Base-by-base conservation (phyloP, 2,888 invertebrate genomes). In the Eristalinus sepulchralis region DNA sequence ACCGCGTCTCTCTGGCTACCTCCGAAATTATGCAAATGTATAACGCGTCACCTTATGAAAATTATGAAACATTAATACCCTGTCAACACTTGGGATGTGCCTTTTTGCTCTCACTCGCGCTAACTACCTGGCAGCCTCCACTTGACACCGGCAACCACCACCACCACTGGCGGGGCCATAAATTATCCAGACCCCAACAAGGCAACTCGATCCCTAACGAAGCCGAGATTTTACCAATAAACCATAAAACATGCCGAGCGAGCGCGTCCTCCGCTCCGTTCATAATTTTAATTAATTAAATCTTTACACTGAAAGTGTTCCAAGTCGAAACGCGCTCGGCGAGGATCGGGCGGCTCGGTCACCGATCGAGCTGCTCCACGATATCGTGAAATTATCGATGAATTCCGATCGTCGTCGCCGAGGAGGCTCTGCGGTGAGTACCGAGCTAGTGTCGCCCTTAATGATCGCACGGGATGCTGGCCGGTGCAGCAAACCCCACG, bases 261-360 rank as follows among this genome's bases (percentile, higher is more conserved):
- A 78, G 73, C 64, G 67, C 77, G 73, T 82, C 73, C 68, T 82
- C 84, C 71, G 68, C 47, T 66, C 33, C 71, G 86, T 78, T 86
- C 86, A 86, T 86, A 86, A 83, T 86, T 86, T 86, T 86, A 86
- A 86, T 86, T 86, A 86, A 86, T 86, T 83, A 86, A 86, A 86
- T 83, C 86, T 86, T 86, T 83, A 79, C 73, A 34, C 34, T 86
- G 83, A 60, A 75, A 82, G 72, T 85, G 77, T 85, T 77, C 76
- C 84, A 77, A 76, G 71, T n/a, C 39, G 67, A 36, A 36, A 20
- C 60, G 47, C 27, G 59, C 63, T 64, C 47, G 6, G 33, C 24
- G 36, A 55, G 20, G 59, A 36, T 66, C 39, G 27, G 59, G 24
- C 36, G 22, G 57, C 27, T 39, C 60, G 47, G 2, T 27, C 5